Evolutionary conservation across 2,797 vertebrate genomes (phyloP), one percentile per base, ranked within the genome.

Genomic region (Smutsia gigantea): DNA sequence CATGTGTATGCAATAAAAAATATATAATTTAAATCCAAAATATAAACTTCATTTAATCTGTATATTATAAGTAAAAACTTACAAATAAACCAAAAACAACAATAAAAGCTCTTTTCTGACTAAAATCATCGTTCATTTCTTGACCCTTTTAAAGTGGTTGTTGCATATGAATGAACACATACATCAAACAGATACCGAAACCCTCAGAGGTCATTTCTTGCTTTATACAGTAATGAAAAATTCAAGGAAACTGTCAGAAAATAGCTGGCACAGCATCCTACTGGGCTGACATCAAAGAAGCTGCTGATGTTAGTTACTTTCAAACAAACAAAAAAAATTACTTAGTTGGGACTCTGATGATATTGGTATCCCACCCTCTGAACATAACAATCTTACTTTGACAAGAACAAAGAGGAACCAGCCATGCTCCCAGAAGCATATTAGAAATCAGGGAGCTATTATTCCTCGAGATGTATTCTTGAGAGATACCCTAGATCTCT

Each of bases 241-340:
- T 94, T 95, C 93, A 97, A 95, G 94, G 71, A 86, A 96, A 93
- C 88, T 89, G 82, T 90, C 75, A 95, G 87, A 94, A 97, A 97
- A 96, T 79, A 96, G 86, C 95, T 93, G 53, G 74, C 79, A 82
- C 57, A 97, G 86, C 75, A 92, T 31, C 89, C 85, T 14, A 57
- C 79, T 78, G 42, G 18, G 93, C 86, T 63, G 63, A 87, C 79
- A 96, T 96, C 90, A 94, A 97, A 97, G 91, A 97, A 93, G 46
- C 27, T 96, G 71, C 92, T 95, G 94, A 90, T 92, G 27, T 46
- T 91, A 72, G 91, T 85, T 95, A 89, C 57, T 93, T 96, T 95
- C 83, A 91, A 94, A 93, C 29, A 81, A 79, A 88, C 42, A 92
- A 89, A 51, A 59, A 78, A 88, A 64, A n/a, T 25, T 92, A 69